Conservation (phyloP, 2,113 vertebrate species). For the Gambusia affinis region DNA sequence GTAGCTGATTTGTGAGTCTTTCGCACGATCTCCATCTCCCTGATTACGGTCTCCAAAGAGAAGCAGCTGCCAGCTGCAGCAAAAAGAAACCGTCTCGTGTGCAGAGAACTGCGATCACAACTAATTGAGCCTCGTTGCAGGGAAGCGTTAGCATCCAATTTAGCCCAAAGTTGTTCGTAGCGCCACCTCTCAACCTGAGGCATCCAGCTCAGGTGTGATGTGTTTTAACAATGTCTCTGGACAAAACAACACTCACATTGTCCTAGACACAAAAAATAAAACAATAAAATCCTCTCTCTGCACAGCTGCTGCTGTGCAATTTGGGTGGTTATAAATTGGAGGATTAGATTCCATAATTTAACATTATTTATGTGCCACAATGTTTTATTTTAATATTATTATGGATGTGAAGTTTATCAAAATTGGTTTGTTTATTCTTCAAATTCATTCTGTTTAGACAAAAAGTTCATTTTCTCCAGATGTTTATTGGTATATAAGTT, state of each 20-base stretch:
- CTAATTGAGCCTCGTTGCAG: slow-evolving; percentile 64
- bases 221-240: slow-evolving; percentile 44
- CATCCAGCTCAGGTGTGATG: slow-evolving; percentile 32
- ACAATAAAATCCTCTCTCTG: slow-evolving; percentile 25
- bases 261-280: slow-evolving; percentile 28
- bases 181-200: slow-evolving; percentile 31
- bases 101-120: slow-evolving; percentile 57
- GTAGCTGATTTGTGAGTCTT: slow-evolving; percentile 69
- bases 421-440: too few relatives aligned
- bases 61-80: slow-evolving; percentile 66
- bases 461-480: too few relatives aligned
- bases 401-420: too few relatives aligned
- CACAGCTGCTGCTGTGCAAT: neutral
- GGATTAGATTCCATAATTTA: neutral
- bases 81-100: slow-evolving; percentile 53
- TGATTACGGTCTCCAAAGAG: slow-evolving; percentile 65
- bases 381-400: too few relatives aligned
- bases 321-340: neutral
- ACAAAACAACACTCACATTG: slow-evolving; percentile 47
- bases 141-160: slow-evolving; percentile 38
- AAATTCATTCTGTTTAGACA: too few relatives aligned
- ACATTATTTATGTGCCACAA: neutral
- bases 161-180: slow-evolving; percentile 47
- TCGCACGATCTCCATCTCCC: slow-evolving; percentile 66
- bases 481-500: too few relatives aligned